Evolutionary conservation across 2,888 invertebrate genomes (phyloP), one percentile per base, ranked within the genome.

Genomic region (Merodon equestris): DNA sequence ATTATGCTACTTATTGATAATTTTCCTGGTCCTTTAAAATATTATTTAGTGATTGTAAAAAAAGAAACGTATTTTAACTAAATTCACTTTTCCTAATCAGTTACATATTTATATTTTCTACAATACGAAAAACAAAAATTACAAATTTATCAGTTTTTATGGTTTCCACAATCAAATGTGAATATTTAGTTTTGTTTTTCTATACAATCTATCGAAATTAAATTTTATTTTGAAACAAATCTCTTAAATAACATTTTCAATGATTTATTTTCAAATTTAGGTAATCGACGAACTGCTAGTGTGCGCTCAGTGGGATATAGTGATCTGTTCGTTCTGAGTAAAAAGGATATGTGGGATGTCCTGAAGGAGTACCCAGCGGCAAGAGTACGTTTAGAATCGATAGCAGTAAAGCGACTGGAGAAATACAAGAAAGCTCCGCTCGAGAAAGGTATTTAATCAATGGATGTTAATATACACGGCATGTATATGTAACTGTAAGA

Each of bases 301-400:
- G 98, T 99, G 85, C 93, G 97, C 85, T 98, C 98, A 74, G 98
- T 99, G 82, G 99, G 99, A 85, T 99, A 99, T 91, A 98, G 98
- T 89, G 98, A 99, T 91, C 93, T 99, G 86, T 99, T 99, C 91
- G 98, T 98, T 88, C 93, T 99, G 84, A 97, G 97, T 90, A 99
- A 99, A 92, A 97, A 97, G 91, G 98, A 98, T 91, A 97, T 99
- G 95, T 98, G 98, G 98, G 98, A 98, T 90, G 99, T 99, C 83
- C 93, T 97, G 82, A 97, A 98, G 90, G 97, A 97, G 89, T 97
- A 97, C 90, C 97, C 97, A 19, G 96, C 96, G 17, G 97, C 97
- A 81, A 91, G 98, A 89, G 95, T 98, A 86, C 93, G 98, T 82
- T 92, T 99, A 67, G 98, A 98, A 90, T 96, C 98, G 75, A 98